These are phyloP conservation scores for Lota lota DNA, from an alignment of 2,113 vertebrate species.

Conservation along the genomic window DNA sequence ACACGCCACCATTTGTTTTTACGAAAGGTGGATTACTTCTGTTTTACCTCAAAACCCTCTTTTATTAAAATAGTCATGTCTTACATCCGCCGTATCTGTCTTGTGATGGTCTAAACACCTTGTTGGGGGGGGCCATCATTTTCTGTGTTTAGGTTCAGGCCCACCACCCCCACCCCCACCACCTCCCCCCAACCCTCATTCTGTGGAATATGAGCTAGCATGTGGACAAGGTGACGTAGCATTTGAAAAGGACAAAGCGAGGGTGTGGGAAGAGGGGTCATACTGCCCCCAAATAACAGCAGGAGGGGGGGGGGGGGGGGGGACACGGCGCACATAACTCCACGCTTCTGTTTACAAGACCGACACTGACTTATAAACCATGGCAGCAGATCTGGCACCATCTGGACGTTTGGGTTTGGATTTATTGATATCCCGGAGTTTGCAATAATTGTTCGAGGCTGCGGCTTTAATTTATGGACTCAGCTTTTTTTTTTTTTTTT, in stretches of 20 bases:
- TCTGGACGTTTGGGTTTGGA: slow-evolving; percentile 41
- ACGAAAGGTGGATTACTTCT: slow-evolving; percentile 23
- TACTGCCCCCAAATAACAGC: slow-evolving; percentile 59
- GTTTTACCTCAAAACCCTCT: slow-evolving; percentile 27
- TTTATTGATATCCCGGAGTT: slow-evolving; percentile 41
- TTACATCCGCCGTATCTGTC: slow-evolving; percentile 47
- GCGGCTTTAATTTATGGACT: slow-evolving; percentile 13
- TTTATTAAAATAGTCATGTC: slow-evolving; percentile 6
- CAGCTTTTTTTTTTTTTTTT: slow-evolving; percentile 2
- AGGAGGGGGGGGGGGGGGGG: slow-evolving; percentile 38
- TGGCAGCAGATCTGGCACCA: slow-evolving; percentile 48
- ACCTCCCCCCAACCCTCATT: not conserved
- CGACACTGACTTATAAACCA: slow-evolving; percentile 63
- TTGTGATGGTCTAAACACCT: slow-evolving; percentile 59
- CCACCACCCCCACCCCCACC: not conserved
- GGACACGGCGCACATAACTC: slow-evolving; percentile 56
- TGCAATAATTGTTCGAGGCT: slow-evolving; percentile 18
- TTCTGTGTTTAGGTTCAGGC: slow-evolving; percentile 31
- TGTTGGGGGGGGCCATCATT: slow-evolving; percentile 17
- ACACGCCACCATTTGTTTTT: slow-evolving; percentile 17
- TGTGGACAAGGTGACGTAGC: slow-evolving; percentile 51
- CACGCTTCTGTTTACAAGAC: slow-evolving; percentile 61
- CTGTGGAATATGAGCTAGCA: slow-evolving; percentile 27
- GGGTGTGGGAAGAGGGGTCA: slow-evolving; percentile 32
- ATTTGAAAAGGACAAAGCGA: slow-evolving; percentile 43